These are phyloP conservation scores for Netelia virgata DNA, from an alignment of 2,888 invertebrate genomes.

Conservation along the genomic window DNA sequence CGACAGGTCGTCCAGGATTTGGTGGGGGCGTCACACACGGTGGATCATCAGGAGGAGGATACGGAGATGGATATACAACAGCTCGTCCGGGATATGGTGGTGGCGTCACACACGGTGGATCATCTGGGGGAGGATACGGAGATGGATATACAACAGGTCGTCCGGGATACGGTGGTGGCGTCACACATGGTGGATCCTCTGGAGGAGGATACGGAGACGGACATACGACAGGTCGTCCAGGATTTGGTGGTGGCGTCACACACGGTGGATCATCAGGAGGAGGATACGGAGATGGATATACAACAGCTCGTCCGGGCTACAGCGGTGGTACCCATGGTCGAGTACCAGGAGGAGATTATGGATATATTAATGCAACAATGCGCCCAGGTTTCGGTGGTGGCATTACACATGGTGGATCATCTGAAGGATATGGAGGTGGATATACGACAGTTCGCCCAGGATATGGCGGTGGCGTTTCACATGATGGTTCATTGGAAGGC, in stretches of 20 bases:
- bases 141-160: constrained; percentile 9
- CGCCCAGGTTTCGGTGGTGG: constrained; percentile 28
- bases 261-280: constrained; percentile 24
- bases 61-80: constrained; percentile 35
- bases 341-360: constrained; percentile 21
- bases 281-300: constrained; percentile 21
- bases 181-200: constrained; percentile 20
- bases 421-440: neutral
- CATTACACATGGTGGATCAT: constrained; percentile 24
- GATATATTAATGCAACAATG: constrained; percentile 9
- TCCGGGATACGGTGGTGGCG: neutral
- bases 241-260: constrained; percentile 18
- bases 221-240: constrained; percentile 9
- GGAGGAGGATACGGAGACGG: neutral
- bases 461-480: constrained; percentile 9
- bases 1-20: neutral
- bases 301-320: constrained; percentile 11
- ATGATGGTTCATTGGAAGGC: constrained; percentile 7
- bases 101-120: constrained; percentile 39
- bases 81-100: constrained; percentile 11
- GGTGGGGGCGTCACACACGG: constrained; percentile 40
- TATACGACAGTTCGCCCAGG: constrained; percentile 7
- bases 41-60: constrained; percentile 11
- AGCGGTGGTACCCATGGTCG: constrained; percentile 22
- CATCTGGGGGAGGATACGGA: constrained; percentile 27